Base-by-base conservation (phyloP, 2,113 vertebrate genomes). In the Gallinago paraguaiae region DNA sequence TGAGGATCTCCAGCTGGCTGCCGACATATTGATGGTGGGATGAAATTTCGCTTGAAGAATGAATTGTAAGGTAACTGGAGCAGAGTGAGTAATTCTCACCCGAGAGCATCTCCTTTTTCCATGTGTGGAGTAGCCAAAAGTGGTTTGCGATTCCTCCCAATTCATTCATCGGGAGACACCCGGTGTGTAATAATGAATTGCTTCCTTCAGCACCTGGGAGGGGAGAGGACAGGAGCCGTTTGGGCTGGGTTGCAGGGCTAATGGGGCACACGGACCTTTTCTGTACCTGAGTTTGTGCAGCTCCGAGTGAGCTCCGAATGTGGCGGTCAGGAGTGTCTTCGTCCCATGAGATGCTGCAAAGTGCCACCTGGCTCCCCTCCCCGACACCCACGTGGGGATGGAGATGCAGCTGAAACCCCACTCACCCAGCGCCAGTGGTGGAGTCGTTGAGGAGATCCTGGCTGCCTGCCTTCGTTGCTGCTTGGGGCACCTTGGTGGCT, bases 1-100 rank as follows among this genome's bases (percentile, higher is more conserved):
- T 24, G 70, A 91, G 75, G 85, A 86, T 88, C 93, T 96, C 93
- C 96, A 96, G 95, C 95, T 96, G 95, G 90, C 94, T 91, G 91
- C 90, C 82, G 65, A 9, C 95, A 95, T 90, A 89, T 69, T 94
- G 87, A 48, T 67, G 93, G 96, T 97, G 94, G 96, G 95, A 93
- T 95, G 95, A 57, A 56, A 30, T 88, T 72, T 59, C 2, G 0
- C 89, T 89, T 35, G 53, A 57, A 95, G 94, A 97, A 90, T 67
- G 94, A 96, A 86, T 67, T 80, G 88, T 92, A 64, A 90, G 90
- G 95, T 95, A 96, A 90, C 87, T 95, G 94, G 94, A 92, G 94
- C 92, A 96, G 70, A 85, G 90, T 92, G 95, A 97, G 95, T 80
- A 95, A 96, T 91, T 85, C 92, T 82, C 50, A 0, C 75, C 67